Evolutionary conservation across 1,140 invertebrate species (phyloP).

Genomic region (Helicoverpa armigera): DNA sequence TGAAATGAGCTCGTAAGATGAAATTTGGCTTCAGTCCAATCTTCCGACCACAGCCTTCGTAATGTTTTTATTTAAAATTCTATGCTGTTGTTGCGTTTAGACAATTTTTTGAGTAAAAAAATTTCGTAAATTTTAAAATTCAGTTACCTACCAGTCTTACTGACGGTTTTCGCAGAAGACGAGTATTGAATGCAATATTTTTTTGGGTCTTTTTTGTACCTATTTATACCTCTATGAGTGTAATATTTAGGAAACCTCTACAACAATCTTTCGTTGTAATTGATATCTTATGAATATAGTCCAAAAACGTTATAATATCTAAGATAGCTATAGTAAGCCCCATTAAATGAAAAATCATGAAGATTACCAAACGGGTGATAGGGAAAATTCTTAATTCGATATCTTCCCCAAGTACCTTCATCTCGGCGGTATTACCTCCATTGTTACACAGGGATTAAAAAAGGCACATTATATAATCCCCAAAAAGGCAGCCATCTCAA

Average conservation of each 20-base stretch:
- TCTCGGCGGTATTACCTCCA: slow-evolving; percentile 17
- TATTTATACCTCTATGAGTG: background rate
- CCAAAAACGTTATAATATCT: too few species aligned
- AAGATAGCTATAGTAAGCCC: too few species aligned
- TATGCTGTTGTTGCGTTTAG: slow-evolving; percentile 16
- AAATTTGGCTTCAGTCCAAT: slow-evolving; percentile 48
- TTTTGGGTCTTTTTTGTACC: background rate
- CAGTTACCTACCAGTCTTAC: too few species aligned
- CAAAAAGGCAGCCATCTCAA: slow-evolving; percentile 68
- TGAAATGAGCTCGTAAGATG: slow-evolving; percentile 52
- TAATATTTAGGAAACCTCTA: background rate
- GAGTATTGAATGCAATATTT: background rate
- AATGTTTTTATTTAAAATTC: slow-evolving; percentile 47
- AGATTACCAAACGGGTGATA: background rate
- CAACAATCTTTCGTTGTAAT: too few species aligned
- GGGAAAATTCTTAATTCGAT: slow-evolving; percentile 19
- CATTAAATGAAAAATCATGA: slow-evolving; percentile 1
- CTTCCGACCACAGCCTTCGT: slow-evolving; percentile 2
- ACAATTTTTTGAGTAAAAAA: slow-evolving; percentile 17
- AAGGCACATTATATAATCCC: slow-evolving; percentile 65
- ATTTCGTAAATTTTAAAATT: slow-evolving; percentile 24
- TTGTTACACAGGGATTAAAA: slow-evolving; percentile 43
- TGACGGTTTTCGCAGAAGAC: too few species aligned
- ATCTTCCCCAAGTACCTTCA: slow-evolving; percentile 33
- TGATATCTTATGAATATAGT: too few species aligned